Base-by-base conservation (phyloP, 2,888 invertebrate species). In the Anoncus sp. region DNA sequence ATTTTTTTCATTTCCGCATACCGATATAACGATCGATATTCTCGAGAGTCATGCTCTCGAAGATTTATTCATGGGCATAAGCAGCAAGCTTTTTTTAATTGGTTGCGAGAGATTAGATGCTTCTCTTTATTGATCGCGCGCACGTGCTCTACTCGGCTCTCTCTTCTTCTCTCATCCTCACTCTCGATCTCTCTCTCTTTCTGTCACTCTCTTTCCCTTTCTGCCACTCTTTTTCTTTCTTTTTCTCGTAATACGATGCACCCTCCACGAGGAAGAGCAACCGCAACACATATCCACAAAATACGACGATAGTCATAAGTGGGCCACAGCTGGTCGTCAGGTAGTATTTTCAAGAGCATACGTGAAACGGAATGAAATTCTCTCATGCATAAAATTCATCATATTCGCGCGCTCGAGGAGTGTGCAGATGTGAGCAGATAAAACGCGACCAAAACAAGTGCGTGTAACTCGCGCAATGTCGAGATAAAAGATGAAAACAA, bases 321-420 rank as follows among this genome's bases (percentile, higher is more conserved):
- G 87, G 90, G 90, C 87, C 89, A 89, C 88, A 90, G 84, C 83
- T 85, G 85, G 83, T 86, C 87, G 84, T 82, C 81, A 72, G 70
- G 59, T 62, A 69, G 45, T 59, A 59, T 71, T 77, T 72, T 62
- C 40, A 67, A 62, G 66, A 66, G 45, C 51, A 45, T 60, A 49
- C 38, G 27, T 51, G 27, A 18, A 12, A 63, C 38, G 24, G 31
- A 43, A 53, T 18, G n/a, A 22, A 31, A 20, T 27, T 18, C 9
- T 38, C 38, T n/a, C 43, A 14, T 43, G 12, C 27, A 63, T 55
- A 35, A 67, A 16, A 31, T 53, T 38, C 38, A 53, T 53, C 7
- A 53, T 18, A 66, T 40, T 65, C 51, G 65, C 51, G 65, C 38
- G 57, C 57, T 4, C 38, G 16, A 7, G 18, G 18, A 49, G 40